Evolutionary conservation across 2,888 invertebrate genomes (phyloP).

Genomic region (Plebejus argus): DNA sequence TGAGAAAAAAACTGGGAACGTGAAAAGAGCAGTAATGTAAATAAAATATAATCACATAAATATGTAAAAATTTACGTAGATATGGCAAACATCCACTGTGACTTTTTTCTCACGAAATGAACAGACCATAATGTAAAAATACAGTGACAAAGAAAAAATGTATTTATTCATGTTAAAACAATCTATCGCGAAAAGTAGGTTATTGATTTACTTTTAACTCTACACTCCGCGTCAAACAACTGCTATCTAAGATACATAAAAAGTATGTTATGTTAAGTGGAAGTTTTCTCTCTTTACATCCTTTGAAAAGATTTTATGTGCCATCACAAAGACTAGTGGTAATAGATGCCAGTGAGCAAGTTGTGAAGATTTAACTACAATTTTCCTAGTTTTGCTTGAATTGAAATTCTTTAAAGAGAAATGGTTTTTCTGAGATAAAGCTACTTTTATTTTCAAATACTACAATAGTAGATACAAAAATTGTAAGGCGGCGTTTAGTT

Average conservation of each 20-base stretch:
- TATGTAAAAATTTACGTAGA: too few species aligned
- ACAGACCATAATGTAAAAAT: too few species aligned
- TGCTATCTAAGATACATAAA: slow-evolving; percentile 18
- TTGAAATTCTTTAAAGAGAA: not conserved
- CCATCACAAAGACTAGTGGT: slow-evolving; percentile 17
- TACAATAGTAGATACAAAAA: not conserved
- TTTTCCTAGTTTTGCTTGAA: slow-evolving; percentile 15
- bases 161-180: not conserved
- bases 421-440: not conserved
- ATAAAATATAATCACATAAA: too few species aligned
- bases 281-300: slow-evolving; percentile 20
- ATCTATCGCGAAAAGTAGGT: not conserved
- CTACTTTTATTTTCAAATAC: not conserved
- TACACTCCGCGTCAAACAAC: slow-evolving; percentile 6
- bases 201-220: slow-evolving; percentile 9
- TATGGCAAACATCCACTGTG: not conserved
- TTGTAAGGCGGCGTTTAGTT: not conserved
- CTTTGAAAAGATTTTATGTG: slow-evolving; percentile 25
- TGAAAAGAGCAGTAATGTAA: too few species aligned
- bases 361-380: slow-evolving; percentile 25
- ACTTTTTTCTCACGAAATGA: not conserved
- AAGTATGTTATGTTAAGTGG: slow-evolving; percentile 25
- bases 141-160: not conserved
- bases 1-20: too few species aligned
- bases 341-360: slow-evolving; percentile 4